A percentile compares a stretch with the other conserved stretches of the same genome.
These are phyloP conservation scores for Brachionichthys hirsutus DNA, from an alignment of 2,113 vertebrate genomes.

Conservation along the genomic window DNA sequence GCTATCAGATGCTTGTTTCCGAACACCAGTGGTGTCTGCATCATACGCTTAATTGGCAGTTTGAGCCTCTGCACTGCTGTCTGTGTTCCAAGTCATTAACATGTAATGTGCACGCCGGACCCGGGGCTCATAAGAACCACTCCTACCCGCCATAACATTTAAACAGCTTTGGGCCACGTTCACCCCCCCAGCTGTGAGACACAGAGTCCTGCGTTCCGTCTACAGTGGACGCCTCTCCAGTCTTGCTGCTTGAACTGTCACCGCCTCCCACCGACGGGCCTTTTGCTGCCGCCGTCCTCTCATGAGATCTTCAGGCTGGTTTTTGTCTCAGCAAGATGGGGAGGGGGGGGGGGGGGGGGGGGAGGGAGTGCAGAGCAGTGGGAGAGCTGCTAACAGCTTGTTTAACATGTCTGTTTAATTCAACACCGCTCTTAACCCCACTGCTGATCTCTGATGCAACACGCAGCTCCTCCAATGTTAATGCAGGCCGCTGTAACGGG, in stretches of 20 bases:
- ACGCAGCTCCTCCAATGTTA: constrained; percentile 57
- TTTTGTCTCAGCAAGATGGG: constrained; percentile 29
- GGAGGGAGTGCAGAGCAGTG: constrained; percentile 1
- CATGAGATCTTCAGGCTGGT: constrained; percentile 30
- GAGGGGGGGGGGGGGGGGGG: neutral
- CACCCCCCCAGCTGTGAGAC: constrained; percentile 57
- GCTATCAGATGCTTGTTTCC: constrained; percentile 65
- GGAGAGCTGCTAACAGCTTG: constrained; percentile 67
- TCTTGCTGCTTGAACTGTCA: constrained; percentile 48
- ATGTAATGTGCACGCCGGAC: constrained; percentile 67
- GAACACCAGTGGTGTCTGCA: constrained; percentile 64
- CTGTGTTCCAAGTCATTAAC: constrained; percentile 75
- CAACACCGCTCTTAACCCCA: constrained; percentile 32
- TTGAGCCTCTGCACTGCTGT: constrained; percentile 66
- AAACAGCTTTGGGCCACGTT: constrained; percentile 53
- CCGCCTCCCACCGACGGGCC: constrained; percentile 26
- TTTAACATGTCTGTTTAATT: constrained; percentile 66
- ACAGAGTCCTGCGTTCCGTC: constrained; percentile 57
- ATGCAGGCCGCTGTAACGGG: constrained; percentile 37
- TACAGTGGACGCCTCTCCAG: constrained; percentile 19
- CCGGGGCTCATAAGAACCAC: constrained; percentile 48
- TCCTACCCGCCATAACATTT: constrained; percentile 54
- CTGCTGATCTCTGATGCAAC: constrained; percentile 39
- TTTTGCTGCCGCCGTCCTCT: constrained; percentile 30
- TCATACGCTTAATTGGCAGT: constrained; percentile 76